Conservation (phyloP, 2,113 vertebrate species). For the Cyprinus carpio region DNA sequence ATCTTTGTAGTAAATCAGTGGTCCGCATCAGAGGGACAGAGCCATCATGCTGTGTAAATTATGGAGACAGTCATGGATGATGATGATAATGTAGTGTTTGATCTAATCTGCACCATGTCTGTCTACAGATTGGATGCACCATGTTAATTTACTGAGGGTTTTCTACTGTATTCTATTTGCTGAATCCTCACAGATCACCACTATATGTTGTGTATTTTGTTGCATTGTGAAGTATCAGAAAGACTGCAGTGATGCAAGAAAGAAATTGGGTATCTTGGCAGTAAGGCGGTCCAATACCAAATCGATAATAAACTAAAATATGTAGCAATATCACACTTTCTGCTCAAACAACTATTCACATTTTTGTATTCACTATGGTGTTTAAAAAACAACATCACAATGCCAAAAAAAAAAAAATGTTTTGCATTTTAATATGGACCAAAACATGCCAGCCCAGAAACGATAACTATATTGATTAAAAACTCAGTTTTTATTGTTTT, state of each 20-base stretch:
- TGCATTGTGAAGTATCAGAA: background rate
- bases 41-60: slow-evolving; percentile 70
- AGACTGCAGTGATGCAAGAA: background rate
- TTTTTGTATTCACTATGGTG: background rate
- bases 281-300: background rate
- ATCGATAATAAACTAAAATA: background rate
- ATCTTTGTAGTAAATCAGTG: slow-evolving; percentile 59
- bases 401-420: no score
- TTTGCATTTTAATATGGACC: background rate
- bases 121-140: slow-evolving; percentile 11
- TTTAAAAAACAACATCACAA: background rate
- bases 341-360: background rate
- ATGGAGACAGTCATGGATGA: slow-evolving; percentile 66
- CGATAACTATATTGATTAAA: no score
- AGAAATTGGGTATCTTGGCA: background rate
- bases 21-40: slow-evolving; percentile 67
- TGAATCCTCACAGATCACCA: background rate
- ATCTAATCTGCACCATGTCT: slow-evolving; percentile 58
- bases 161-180: background rate
- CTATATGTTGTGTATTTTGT: slow-evolving; percentile 4
- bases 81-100: slow-evolving; percentile 66
- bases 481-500: no score
- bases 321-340: background rate
- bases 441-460: background rate
- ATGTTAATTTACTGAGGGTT: background rate